Percentiles rank a stretch among this genome's conserved stretches.
Evolutionary conservation across 2,888 invertebrate species (phyloP).

Genomic region (Xanthia icteritia): DNA sequence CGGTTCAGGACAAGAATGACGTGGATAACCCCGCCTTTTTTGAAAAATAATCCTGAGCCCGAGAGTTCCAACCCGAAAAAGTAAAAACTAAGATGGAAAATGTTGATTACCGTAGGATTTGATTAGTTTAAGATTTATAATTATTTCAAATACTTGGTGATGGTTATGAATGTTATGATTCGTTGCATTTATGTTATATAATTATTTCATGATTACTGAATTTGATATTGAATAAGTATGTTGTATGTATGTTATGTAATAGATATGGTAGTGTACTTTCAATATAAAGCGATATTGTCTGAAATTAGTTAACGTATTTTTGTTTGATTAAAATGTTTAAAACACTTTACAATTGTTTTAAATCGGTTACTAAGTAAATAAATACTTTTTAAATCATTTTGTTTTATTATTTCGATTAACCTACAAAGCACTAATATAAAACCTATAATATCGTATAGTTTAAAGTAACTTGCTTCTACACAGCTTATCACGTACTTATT

Average conservation of each 20-base stretch:
- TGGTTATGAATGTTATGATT: neutral
- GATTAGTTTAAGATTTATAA: conserved; percentile 8
- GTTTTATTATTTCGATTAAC: no score
- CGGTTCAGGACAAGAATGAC: conserved; percentile 10
- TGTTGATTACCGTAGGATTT: neutral
- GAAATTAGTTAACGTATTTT: neutral
- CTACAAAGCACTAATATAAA: no score
- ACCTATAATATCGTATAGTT: no score
- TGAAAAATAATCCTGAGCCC: neutral
- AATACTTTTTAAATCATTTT: no score
- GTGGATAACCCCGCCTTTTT: conserved; percentile 20
- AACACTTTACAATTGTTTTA: no score
- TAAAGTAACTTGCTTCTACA: no score
- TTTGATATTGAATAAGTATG: neutral
- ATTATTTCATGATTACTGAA: neutral
- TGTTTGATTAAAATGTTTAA: neutral
- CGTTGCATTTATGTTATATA: neutral
- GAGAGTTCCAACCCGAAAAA: neutral
- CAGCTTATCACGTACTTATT: no score
- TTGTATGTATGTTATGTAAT: no score
- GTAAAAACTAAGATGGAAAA: neutral
- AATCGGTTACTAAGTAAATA: no score
- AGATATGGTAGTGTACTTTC: neutral
- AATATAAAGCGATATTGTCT: neutral
- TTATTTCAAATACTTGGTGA: neutral